Evolutionary conservation across 2,113 vertebrate genomes (phyloP), one percentile per base, ranked within the genome.

Genomic region (Casuarius casuarius): DNA sequence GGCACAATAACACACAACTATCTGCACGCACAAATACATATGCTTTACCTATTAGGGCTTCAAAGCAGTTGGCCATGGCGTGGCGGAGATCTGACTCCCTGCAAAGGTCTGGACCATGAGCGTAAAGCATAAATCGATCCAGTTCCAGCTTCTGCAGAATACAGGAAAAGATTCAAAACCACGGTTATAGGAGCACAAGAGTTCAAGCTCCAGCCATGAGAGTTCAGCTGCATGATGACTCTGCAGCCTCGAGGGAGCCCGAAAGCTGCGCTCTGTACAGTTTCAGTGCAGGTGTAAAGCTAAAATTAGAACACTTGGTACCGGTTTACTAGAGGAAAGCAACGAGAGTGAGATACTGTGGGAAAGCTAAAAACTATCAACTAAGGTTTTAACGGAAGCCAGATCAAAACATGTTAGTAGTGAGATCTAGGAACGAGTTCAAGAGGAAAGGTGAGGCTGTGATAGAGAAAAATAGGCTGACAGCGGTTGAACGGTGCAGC

Each of bases 61-160:
- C 99, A 78, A 99, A 99, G 98, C 99, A 99, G 98, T 99, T 99
- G 96, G 99, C 99, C 99, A 99, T 99, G 65, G 99, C 99, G 82
- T 99, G 99, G 26, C 99, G 98, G 92, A 99, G 98, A 96, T 99
- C 99, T 1, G 99, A 99, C 95, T 99, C 99, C 86, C 99, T 98
- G 96, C 99, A 99, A 94, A 99, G 98, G 95, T 99, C 99, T 3
- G 99, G 99, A 19, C 99, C 99, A 29, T 99, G 99, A 92, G 99
- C 99, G 77, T 99, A 99, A 52, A 99, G 98, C 99, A 99, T 99
- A 96, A 99, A 99, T 66, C 99, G 99, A 94, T 99, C 99, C 87
- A 99, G 96, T 95, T 99, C 99, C 98, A 99, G 98, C 86, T 99
- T 99, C 99, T 99, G 97, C 92, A 95, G 78, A 89, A 48, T 8